Evolutionary conservation across 2,113 vertebrate genomes (phyloP).

Genomic region (Ceyx melanurus): DNA sequence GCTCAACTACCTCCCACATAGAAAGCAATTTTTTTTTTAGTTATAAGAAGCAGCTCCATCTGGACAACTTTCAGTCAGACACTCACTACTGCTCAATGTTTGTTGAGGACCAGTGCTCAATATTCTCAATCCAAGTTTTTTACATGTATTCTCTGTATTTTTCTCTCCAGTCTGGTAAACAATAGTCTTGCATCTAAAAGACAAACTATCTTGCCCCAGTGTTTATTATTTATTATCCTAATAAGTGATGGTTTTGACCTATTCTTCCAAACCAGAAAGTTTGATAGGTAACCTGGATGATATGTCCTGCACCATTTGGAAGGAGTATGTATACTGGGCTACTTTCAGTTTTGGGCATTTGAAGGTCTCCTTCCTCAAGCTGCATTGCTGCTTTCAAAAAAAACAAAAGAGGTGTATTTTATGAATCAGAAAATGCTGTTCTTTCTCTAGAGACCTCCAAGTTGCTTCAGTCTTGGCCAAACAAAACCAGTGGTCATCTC

Average conservation of each 20-base stretch:
- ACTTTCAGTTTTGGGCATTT: neutral
- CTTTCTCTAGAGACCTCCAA: neutral
- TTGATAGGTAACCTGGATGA: neutral
- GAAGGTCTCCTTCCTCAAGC: neutral
- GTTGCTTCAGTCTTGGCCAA: neutral
- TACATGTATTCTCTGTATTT: neutral
- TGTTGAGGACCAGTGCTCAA: neutral
- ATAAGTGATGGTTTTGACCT: neutral
- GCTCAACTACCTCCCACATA: neutral
- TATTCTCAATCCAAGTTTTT: neutral
- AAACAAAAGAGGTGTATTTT: neutral
- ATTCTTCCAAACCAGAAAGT: neutral
- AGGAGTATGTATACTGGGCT: neutral
- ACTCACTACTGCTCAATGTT: neutral
- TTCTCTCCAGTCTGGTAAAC: neutral
- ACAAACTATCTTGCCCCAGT: neutral
- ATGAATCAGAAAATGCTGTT: neutral
- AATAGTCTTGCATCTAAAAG: neutral
- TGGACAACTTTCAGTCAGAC: neutral
- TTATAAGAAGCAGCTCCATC: slow-evolving; percentile 13
- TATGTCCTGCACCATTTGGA: neutral
- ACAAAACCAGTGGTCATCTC: neutral
- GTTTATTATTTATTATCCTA: neutral
- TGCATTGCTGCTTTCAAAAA: neutral
- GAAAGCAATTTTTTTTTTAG: slow-evolving; percentile 16